A percentile compares a stretch with the other conserved stretches of the same genome.
Evolutionary conservation across 2,113 vertebrate genomes (phyloP).

Genomic region (Crotalus helleri): DNA sequence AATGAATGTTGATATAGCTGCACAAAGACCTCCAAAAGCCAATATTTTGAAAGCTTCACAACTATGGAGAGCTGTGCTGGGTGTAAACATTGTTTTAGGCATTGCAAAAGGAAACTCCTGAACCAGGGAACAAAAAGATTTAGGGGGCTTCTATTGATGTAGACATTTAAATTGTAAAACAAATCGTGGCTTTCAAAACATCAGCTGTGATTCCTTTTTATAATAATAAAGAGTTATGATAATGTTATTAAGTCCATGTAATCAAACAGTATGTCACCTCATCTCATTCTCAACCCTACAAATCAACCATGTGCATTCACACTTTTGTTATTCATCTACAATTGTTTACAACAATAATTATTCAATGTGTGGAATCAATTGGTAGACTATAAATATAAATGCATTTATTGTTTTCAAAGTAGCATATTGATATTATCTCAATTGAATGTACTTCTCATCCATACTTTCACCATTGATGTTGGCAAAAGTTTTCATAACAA

Average conservation of each 20-base stretch:
- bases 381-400: not conserved
- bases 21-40: not conserved
- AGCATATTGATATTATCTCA: not conserved
- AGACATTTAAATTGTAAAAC: not conserved
- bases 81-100: not conserved
- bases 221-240: not conserved
- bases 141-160: not conserved
- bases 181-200: not conserved
- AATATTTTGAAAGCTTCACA: not conserved
- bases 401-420: not conserved
- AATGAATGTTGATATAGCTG: not conserved
- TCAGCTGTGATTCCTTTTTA: not conserved
- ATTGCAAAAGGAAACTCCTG: not conserved
- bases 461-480: not conserved
- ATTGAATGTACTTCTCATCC: not conserved
- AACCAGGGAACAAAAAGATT: not conserved
- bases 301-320: not conserved
- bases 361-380: not conserved
- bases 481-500: not conserved
- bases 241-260: not conserved
- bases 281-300: not conserved
- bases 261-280: not conserved
- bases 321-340: not conserved
- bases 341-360: not conserved
- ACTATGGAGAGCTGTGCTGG: not conserved